phyloP scores from a whole-genome alignment of 1,140 invertebrate species.

The Lordiphosa collinella region DNA sequence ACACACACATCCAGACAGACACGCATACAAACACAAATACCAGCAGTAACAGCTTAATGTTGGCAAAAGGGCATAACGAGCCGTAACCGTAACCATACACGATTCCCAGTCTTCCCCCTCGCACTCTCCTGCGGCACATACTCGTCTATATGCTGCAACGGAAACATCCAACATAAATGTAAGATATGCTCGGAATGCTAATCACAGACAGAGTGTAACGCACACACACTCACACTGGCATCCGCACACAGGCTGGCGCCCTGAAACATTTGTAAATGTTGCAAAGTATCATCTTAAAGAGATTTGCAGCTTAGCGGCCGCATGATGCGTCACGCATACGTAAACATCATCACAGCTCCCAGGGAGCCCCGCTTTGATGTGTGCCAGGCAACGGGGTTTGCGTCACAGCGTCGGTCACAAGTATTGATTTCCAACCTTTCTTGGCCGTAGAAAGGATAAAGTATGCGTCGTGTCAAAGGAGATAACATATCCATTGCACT shows the following conservation, averaged over 20 bases:
- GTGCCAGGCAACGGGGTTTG: conserved; percentile 46
- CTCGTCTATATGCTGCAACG: conserved; percentile 67
- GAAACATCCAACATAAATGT: conserved; percentile 77
- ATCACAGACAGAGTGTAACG: conserved; percentile 53
- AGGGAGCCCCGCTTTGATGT: conserved; percentile 36
- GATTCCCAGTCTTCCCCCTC: conserved; percentile 30
- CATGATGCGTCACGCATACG: conserved; percentile 72
- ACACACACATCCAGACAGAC: conserved; percentile 25
- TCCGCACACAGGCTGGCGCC: conserved; percentile 30
- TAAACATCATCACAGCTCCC: conserved; percentile 48
- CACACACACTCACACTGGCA: conserved; percentile 4
- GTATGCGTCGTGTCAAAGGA: conserved; percentile 15
- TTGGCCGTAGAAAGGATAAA: not conserved
- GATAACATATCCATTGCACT: conserved; percentile 46
- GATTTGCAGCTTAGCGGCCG: conserved; percentile 76
- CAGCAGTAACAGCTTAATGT: conserved; percentile 53
- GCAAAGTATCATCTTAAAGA: conserved; percentile 78
- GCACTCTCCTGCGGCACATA: conserved; percentile 9
- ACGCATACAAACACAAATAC: not conserved
- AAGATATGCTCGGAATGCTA: conserved; percentile 74
- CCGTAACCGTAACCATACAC: conserved; percentile 74
- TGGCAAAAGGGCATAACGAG: conserved; percentile 67
- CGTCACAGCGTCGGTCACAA: conserved; percentile 19
- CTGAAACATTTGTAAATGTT: conserved; percentile 78
- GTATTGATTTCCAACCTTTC: conserved; percentile 45